A percentile compares a stretch with the other conserved stretches of the same genome.
Conservation (phyloP, 2,888 invertebrate species). For the Cerastoderma edule region DNA sequence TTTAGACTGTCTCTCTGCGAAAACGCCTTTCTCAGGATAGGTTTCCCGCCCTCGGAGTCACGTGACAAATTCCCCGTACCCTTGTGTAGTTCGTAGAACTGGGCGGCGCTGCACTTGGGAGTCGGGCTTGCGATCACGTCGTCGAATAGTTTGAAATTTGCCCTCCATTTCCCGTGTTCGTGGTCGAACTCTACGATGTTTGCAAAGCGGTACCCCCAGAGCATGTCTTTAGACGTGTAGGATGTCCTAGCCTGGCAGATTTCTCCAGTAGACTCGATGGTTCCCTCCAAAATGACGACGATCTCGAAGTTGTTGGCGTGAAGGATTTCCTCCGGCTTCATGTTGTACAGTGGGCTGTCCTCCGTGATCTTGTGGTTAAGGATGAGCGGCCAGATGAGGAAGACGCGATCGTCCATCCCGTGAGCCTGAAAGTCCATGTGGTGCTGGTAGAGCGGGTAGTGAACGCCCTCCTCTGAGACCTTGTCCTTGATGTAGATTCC, state of each 20-base stretch:
- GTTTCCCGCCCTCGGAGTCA: slow-evolving; percentile 24
- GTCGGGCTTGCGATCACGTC: slow-evolving; percentile 70
- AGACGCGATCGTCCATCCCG: slow-evolving; percentile 95
- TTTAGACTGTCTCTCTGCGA: slow-evolving; percentile 42
- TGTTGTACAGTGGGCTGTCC: slow-evolving; percentile 93
- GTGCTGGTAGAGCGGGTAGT: slow-evolving; percentile 96
- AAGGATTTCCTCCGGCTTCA: slow-evolving; percentile 94
- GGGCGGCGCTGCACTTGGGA: slow-evolving; percentile 91
- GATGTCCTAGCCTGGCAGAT: slow-evolving; percentile 84
- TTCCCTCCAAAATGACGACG: slow-evolving; percentile 95
- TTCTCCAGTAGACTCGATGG: slow-evolving; percentile 92
- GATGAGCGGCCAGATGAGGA: slow-evolving; percentile 99
- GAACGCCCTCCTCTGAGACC: slow-evolving; percentile 95
- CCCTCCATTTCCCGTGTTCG: slow-evolving; percentile 71
- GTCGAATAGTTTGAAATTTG: slow-evolving; percentile 75
- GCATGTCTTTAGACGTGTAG: slow-evolving; percentile 82
- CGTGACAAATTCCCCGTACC: slow-evolving; percentile 33
- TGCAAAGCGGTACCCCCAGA: slow-evolving; percentile 81
- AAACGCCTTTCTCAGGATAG: slow-evolving; percentile 39
- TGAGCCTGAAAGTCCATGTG: slow-evolving; percentile 95
- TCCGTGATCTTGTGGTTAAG: slow-evolving; percentile 97
- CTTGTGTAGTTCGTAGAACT: slow-evolving; percentile 85
- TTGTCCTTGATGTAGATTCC: slow-evolving; percentile 94
- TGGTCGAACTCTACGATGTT: slow-evolving; percentile 78
- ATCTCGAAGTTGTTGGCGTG: slow-evolving; percentile 94